Base-by-base conservation (phyloP, 2,113 vertebrate genomes). In the Passer domesticus region DNA sequence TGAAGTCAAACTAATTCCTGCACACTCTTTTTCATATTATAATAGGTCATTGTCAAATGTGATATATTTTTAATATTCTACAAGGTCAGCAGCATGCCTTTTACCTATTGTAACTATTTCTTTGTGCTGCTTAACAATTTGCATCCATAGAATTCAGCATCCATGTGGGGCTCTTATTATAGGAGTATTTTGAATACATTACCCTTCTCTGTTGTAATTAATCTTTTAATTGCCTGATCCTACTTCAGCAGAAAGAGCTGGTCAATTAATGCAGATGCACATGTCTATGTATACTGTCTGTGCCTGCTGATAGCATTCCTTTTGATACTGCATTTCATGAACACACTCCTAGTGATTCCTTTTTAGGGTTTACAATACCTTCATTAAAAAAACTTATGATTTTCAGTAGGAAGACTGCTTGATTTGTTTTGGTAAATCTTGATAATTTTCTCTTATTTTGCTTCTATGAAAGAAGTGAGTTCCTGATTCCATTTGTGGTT, bases 141-240 rank as follows among this genome's bases (percentile, higher is more conserved):
- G 13, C 33, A 87, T 88, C 80, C 49, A 46, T 82, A 78, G 60
- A 79, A 92, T 88, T 83, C 58, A 84, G 22, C 59, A 95, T 43
- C 10, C 4, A 18, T 92, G 25, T 58, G 41, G 33, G 50, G 47
- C 3, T 89, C 24, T 82, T 82, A 87, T 75, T 96, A 87, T 49
- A 93, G 75, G 70, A 55, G 33, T 37, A 37, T 90, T 56, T 70
- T 15, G 41, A 96, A 92, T 91, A 91, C 46, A 82, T 92, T 95
- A 86, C 46, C 67, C 25, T 81, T 92, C 77, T 87, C 49, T 75
- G 58, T 67, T 93, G 50, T 87, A 93, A 95, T 96, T 86, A 90
- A 91, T 95, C 47, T 97, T 92, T 96, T 97, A 96, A 92, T 94
- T 78, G 47, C 39, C 67, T 77, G 82, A 49, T 90, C 70, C 21